Conservation (phyloP, 1,140 invertebrate genomes). For the Portunus trituberculatus region DNA sequence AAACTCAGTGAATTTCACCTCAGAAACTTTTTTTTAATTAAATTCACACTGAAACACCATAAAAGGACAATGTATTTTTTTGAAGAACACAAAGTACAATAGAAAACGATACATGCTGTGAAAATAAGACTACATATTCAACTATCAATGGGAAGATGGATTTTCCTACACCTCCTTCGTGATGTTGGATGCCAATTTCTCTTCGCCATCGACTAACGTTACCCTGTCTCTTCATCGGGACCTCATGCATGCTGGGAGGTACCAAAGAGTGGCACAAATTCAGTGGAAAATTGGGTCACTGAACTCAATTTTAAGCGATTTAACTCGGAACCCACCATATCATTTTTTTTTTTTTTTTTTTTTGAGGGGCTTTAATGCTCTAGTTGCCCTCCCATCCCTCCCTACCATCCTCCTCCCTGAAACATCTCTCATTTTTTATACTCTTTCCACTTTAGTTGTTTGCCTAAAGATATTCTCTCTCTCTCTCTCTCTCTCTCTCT, state of each 20-base stretch:
- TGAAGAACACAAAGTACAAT: too few relatives aligned
- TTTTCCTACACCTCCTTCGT: too few relatives aligned
- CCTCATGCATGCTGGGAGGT: not conserved
- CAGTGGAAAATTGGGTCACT: not conserved
- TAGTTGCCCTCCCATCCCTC: not conserved
- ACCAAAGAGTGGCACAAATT: not conserved
- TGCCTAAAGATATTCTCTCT: not conserved
- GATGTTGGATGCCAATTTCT: not conserved
- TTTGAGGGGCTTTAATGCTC: too few relatives aligned
- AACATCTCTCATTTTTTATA: not conserved
- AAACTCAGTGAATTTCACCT: not conserved
- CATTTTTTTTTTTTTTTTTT: not conserved
- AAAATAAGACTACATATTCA: too few relatives aligned
- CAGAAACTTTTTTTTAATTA: too few relatives aligned
- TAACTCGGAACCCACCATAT: not conserved
- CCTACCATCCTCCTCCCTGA: not conserved
- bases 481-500: constrained; percentile 4
- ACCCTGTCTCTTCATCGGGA: not conserved
- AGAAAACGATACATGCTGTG: too few relatives aligned
- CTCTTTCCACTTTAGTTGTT: too few relatives aligned
- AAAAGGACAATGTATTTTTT: too few relatives aligned
- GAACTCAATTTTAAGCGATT: constrained; percentile 11
- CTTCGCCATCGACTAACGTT: not conserved
- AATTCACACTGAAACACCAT: too few relatives aligned
- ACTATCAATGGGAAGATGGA: too few relatives aligned